Base-by-base conservation (phyloP, 2,888 invertebrate species). In the Microplitis deprimator region DNA sequence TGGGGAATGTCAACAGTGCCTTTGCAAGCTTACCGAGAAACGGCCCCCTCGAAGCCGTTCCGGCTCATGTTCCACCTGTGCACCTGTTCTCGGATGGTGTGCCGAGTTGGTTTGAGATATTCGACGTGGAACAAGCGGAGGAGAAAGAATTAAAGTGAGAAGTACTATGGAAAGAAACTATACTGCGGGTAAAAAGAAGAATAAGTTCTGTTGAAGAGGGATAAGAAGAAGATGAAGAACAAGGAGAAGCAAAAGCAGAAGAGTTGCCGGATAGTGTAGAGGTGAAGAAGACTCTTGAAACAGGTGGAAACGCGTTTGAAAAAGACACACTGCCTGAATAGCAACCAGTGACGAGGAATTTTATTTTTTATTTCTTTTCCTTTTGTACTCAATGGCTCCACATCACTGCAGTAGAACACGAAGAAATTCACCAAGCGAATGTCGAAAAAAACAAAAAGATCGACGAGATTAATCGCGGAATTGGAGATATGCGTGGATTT, bases 1-100 rank as follows among this genome's bases (percentile, higher is more conserved):
- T 40, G 60, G 79, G 72, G 77, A 79, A 80, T 79, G 78, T 81
- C 79, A 78, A 77, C 76, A 8, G 70, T 29, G 29, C 29, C 29
- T 29, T 29, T 29, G 29, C 29, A 29, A 77, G 64, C 59, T 60
- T 73, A 73, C 60, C 60, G n/a, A 73, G 50, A 68, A 65, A 60
- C n/a, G 64, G 64, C 62, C 60, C 77, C 39, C 75, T 67, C 29
- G 5, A 59, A 39, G 61, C 70, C 70, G 59, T 70, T 69, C 40
- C 65, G 62, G 70, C 64, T 76, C 59, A 59, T 70, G 70, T 70
- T 70, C 59, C 29, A 70, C 59, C n/a, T 71, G 61, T 61, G 39
- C 76, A 78, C 75, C 72, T 77, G 77, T 70, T 70, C 60, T 60
- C 59, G 59, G 59, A 59, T 29, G 29, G 29, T 50, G 70, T 70